Conservation (phyloP, 2,797 vertebrate species). For the Calcarius lapponicus region DNA sequence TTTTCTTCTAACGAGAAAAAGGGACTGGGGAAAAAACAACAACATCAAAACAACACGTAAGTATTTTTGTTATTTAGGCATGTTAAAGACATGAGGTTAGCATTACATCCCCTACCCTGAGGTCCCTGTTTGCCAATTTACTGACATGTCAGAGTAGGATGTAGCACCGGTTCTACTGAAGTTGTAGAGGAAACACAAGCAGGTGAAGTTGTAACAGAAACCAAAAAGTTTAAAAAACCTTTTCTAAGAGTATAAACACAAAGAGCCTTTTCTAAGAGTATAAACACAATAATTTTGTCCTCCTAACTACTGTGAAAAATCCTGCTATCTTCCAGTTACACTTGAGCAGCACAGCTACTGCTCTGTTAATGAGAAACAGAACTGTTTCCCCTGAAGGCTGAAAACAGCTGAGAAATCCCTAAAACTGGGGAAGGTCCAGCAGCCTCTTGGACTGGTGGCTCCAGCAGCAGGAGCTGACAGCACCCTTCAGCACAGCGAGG, state of each 20-base stretch:
- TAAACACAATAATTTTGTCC: neutral
- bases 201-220: neutral
- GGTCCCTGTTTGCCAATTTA: neutral
- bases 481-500: neutral
- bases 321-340: neutral
- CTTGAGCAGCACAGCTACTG: neutral
- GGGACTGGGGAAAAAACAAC: neutral
- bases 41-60: accelerated
- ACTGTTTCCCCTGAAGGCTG: neutral
- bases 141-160: neutral
- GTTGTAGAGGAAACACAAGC: neutral
- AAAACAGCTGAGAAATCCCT: neutral
- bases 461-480: neutral
- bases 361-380: neutral
- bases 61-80: neutral
- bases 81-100: neutral
- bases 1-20: neutral
- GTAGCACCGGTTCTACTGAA: neutral
- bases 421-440: neutral
- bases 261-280: neutral
- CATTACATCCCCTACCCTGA: neutral
- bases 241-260: neutral
- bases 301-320: neutral
- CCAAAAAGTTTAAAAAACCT: neutral
- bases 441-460: neutral